Evolutionary conservation across 2,113 vertebrate species (phyloP).

Genomic region (Irena cyanogastra): DNA sequence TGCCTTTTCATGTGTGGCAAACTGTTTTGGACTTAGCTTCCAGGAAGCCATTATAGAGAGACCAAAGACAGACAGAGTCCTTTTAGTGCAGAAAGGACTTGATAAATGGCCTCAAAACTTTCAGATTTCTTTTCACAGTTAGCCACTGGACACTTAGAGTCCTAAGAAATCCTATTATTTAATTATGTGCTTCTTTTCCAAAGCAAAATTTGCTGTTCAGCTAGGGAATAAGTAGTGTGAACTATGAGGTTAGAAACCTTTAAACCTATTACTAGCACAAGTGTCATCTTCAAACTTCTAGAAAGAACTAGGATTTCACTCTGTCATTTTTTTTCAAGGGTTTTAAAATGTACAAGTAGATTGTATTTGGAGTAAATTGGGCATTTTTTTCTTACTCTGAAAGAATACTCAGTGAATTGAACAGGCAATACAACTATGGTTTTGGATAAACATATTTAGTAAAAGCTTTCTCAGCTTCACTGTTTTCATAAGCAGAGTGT

Average conservation of each 20-base stretch:
- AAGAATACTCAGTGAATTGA: not conserved
- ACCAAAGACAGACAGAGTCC: not conserved
- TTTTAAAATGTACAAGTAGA: not conserved
- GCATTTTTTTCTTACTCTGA: not conserved
- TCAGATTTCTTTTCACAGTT: not conserved
- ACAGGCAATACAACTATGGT: not conserved
- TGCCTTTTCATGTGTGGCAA: slow-evolving; percentile 1
- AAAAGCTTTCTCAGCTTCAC: not conserved
- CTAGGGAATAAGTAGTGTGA: not conserved
- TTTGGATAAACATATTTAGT: not conserved
- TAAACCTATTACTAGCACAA: not conserved
- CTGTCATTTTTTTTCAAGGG: not conserved
- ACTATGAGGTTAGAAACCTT: not conserved
- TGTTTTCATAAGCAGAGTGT: not conserved
- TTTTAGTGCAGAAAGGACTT: not conserved
- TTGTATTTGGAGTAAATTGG: not conserved
- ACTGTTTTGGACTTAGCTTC: not conserved
- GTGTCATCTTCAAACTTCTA: not conserved
- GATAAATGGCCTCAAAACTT: not conserved
- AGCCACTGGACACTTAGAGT: not conserved
- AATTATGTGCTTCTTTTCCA: not conserved
- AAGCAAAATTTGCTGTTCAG: not conserved
- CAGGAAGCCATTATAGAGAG: not conserved
- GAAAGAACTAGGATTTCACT: not conserved
- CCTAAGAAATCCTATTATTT: not conserved